Conservation (phyloP, 2,888 invertebrate genomes). For the Amblyteles armatorius region DNA sequence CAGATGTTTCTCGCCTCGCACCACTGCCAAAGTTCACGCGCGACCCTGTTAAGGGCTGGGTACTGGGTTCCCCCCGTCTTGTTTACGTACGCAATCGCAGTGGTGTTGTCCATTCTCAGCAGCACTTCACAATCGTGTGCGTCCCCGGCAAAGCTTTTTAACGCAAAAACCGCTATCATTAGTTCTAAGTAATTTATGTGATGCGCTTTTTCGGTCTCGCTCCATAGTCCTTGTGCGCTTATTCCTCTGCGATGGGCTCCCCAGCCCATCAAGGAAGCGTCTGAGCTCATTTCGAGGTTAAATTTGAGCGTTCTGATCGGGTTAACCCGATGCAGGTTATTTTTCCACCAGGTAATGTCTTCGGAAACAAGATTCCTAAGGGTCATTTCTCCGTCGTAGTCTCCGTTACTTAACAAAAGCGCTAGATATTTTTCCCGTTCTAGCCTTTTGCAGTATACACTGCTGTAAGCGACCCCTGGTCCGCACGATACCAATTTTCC, state of each 20-base stretch:
- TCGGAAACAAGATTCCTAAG: neutral
- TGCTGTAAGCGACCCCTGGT: slow-evolving; percentile 11
- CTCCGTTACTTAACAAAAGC: neutral
- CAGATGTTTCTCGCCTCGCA: slow-evolving; percentile 36
- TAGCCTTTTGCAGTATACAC: slow-evolving; percentile 2
- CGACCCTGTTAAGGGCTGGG: slow-evolving; percentile 7
- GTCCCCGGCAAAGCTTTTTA: slow-evolving; percentile 1
- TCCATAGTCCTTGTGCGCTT: neutral
- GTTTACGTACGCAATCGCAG: slow-evolving; percentile 29
- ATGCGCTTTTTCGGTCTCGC: neutral
- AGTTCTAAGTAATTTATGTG: slow-evolving; percentile 34
- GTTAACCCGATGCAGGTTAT: neutral
- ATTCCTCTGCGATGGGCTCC: neutral
- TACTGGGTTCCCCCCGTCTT: slow-evolving; percentile 35
- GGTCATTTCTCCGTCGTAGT: neutral
- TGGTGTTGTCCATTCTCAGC: slow-evolving; percentile 32
- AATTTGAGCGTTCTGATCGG: slow-evolving; percentile 22
- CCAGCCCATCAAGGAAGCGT: slow-evolving; percentile 3
- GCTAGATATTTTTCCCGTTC: neutral
- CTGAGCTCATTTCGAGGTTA: slow-evolving; percentile 22
- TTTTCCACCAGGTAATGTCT: slow-evolving; percentile 1
- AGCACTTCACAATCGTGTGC: neutral
- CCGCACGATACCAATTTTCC: neutral
- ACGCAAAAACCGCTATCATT: neutral
- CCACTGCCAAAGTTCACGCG: slow-evolving; percentile 33